Evolutionary conservation across 2,113 vertebrate species (phyloP), one percentile per base, ranked within the genome.

Genomic region (Pedionomus torquatus): DNA sequence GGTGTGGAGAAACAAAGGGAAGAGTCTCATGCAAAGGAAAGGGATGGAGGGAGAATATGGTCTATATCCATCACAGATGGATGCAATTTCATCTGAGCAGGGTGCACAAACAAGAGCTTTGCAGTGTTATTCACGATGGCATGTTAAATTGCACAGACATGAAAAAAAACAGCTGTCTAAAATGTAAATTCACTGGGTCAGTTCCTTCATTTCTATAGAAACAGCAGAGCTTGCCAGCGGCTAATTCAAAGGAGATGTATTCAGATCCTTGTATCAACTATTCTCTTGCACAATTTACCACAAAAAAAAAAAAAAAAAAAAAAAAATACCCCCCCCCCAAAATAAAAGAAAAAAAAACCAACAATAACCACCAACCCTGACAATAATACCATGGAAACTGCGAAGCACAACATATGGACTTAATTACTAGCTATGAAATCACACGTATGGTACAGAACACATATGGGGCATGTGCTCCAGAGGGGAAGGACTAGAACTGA

Each of bases 191-290:
- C 64, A 68, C 78, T 69, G 72, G 76, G 74, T 85, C 61, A 63
- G 24, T 66, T 97, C 90, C 83, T 90, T 83, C 74, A 93, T 97
- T 95, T 92, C 96, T 96, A 95, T 96, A 97, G 95, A 88, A 97
- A 96, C 93, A 66, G 79, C 51, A 71, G 39, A 44, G 57, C 66
- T 68, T 84, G 94, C 93, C 97, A 97, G 91, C 0, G 24, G 90
- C 83, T 86, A 92, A 97, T 92, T 97, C 94, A 93, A 91, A 96
- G 80, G 94, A 93, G 78, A 89, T 93, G 91, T 35, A 90, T 80
- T 87, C 74, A 65, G 54, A 95, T 89, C 77, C 51, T 43, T 92
- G 48, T 89, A 95, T 93, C 97, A 95, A 97, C 76, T 94, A 65
- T 94, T 93, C 83, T 92, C 82, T 96, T 96, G 83, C 92, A 96